phyloP scores from a whole-genome alignment of 2,888 invertebrate species.

The Chydorus sphaericus region DNA sequence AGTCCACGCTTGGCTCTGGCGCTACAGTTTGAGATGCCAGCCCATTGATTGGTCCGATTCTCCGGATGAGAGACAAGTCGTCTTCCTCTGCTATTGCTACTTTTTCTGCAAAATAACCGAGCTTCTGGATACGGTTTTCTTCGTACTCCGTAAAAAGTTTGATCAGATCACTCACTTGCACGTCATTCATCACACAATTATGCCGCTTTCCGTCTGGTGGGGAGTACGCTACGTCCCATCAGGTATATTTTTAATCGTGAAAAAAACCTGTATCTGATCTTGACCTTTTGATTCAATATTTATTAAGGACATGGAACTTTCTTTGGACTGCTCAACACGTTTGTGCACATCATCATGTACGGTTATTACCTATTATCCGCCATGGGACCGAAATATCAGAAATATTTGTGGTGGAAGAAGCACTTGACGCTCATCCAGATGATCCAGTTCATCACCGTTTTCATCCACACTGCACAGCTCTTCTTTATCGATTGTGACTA shows the following conservation, averaged over 20 bases:
- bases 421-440: constrained; percentile 72
- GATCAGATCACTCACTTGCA: constrained; percentile 33
- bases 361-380: constrained; percentile 73
- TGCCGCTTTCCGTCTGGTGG: constrained; percentile 36
- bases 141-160: constrained; percentile 32
- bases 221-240: constrained; percentile 43
- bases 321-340: constrained; percentile 69
- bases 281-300: too few relatives aligned
- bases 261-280: too few relatives aligned
- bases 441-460: constrained; percentile 69
- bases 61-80: constrained; percentile 54
- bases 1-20: constrained; percentile 50
- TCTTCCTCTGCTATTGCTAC: constrained; percentile 74
- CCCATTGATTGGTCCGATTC: constrained; percentile 54
- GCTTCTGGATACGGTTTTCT: constrained; percentile 63
- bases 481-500: constrained; percentile 68
- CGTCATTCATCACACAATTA: constrained; percentile 35
- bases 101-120: constrained; percentile 78
- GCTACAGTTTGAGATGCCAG: constrained; percentile 60
- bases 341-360: constrained; percentile 78
- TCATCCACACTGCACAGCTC: constrained; percentile 67
- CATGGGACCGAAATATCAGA: constrained; percentile 69
- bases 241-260: too few relatives aligned
- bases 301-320: constrained; percentile 84
- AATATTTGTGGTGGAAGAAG: constrained; percentile 82